Base-by-base conservation (phyloP, 2,797 vertebrate genomes). In the Acomys russatus region DNA sequence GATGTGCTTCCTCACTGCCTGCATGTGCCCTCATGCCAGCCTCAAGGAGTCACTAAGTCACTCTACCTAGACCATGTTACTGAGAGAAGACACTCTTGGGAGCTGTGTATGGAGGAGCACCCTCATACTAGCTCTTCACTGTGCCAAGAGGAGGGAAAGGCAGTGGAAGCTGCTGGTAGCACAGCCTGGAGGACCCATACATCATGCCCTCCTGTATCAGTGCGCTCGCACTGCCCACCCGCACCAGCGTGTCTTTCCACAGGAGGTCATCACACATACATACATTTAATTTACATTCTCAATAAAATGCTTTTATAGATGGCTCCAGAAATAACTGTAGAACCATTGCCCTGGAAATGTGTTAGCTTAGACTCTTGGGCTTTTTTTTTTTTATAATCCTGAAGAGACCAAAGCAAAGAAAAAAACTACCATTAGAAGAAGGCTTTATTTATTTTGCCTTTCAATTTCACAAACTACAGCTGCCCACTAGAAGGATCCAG, bases 341-440 rank as follows among this genome's bases (percentile, higher is more conserved):
- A 56, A 78, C 20, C 33, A 38, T 82, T 90, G 11, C 44, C 54
- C 82, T 95, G 73, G 73, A 82, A 96, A 74, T 88, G 86, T 83
- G n/a, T 94, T 77, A 38, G 86, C 71, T 88, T 73, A 25, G 83
- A 59, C n/a, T 89, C 51, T 84, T 70, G 11, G 61, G 14, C 11
- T 35, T 56, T 94, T 94, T 78, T 94, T 44, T 44, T 44, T 44
- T 44, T 3, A 23, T 88, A 80, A 59, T n/a, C 77, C 20, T 23
- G 35, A 23, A 88, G 35, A 91, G 44, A 91, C 33, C 44, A 77
- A 80, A 49, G 20, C 76, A 73, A 73, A 22, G n/a, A 33, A 66
- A 20, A 22, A 64, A 64, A 30, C 38, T 15, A 61, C n/a, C 7
- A n/a, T 20, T 25, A 54, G 28, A 59, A 59, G 56, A 4, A 59